A percentile compares a stretch with the other conserved stretches of the same genome.
Evolutionary conservation across 2,113 vertebrate genomes (phyloP).

Genomic region (Neolamprologus caudopunctatus): DNA sequence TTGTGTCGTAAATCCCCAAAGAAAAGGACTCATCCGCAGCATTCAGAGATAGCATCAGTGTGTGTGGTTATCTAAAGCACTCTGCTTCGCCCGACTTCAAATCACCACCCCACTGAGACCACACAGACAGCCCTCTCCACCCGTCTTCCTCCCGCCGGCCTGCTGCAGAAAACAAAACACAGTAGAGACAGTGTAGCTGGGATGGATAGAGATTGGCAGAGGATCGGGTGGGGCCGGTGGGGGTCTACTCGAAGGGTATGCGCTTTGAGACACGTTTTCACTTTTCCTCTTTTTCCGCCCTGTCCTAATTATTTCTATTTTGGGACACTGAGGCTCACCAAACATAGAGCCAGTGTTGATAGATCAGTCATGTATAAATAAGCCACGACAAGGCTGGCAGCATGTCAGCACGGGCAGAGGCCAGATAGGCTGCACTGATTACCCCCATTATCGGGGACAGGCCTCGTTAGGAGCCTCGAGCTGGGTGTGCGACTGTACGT

Average conservation of each 20-base stretch:
- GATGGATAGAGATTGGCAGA: constrained; percentile 32
- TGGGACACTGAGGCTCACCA: constrained; percentile 43
- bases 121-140: constrained; percentile 12
- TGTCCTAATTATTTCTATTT: constrained; percentile 73
- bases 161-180: constrained; percentile 36
- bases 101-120: constrained; percentile 43
- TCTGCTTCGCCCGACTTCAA: constrained; percentile 42
- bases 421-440: constrained; percentile 67
- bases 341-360: constrained; percentile 68
- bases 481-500: constrained; percentile 10
- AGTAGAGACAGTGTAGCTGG: constrained; percentile 20
- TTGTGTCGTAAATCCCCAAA: background rate
- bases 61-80: constrained; percentile 45
- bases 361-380: constrained; percentile 67
- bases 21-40: background rate
- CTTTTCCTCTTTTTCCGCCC: constrained; percentile 70
- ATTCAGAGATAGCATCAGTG: constrained; percentile 21
- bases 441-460: constrained; percentile 52
- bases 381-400: constrained; percentile 33
- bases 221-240: background rate
- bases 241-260: constrained; percentile 34
- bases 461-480: constrained; percentile 35
- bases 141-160: background rate
- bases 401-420: constrained; percentile 57
- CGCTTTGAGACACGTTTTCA: constrained; percentile 70